Evolutionary conservation across 2,888 invertebrate species (phyloP).

Genomic region (Ypsolopha sequella): DNA sequence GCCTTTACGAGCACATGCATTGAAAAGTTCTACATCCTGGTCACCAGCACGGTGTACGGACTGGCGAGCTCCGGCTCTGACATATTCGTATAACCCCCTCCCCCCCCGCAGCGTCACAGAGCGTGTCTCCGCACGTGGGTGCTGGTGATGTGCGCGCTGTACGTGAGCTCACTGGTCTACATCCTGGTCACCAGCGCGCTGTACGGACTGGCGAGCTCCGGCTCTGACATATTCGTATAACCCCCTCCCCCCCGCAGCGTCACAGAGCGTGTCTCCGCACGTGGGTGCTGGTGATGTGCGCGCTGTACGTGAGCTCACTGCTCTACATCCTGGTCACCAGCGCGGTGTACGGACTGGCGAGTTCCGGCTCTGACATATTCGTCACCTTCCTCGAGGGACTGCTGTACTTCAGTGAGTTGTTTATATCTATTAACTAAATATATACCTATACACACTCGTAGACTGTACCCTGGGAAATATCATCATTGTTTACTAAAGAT

Average conservation of each 20-base stretch:
- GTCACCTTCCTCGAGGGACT: slow-evolving; percentile 43
- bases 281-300: slow-evolving; percentile 41
- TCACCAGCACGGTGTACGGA: too few species aligned
- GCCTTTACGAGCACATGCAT: too few species aligned
- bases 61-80: neutral
- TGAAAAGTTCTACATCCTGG: too few species aligned
- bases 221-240: neutral
- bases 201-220: neutral
- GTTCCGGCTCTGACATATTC: slow-evolving; percentile 50
- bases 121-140: slow-evolving; percentile 37
- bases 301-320: slow-evolving; percentile 22
- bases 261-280: slow-evolving; percentile 22
- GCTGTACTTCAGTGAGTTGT: slow-evolving; percentile 45
- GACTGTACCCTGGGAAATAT: too few species aligned
- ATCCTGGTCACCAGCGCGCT: too few species aligned
- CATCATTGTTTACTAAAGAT: too few species aligned
- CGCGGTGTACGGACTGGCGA: slow-evolving; percentile 25
- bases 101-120: slow-evolving; percentile 25
- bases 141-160: slow-evolving; percentile 32
- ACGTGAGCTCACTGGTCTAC: slow-evolving; percentile 18
- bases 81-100: neutral
- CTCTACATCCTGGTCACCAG: slow-evolving; percentile 18
- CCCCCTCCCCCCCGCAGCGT: slow-evolving; percentile 24
- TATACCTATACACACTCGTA: too few species aligned
- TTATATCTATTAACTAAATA: too few species aligned